Percentiles rank a stretch among this genome's conserved stretches.
phyloP scores from a whole-genome alignment of 2,888 invertebrate species.

The Lithosia quadra region DNA sequence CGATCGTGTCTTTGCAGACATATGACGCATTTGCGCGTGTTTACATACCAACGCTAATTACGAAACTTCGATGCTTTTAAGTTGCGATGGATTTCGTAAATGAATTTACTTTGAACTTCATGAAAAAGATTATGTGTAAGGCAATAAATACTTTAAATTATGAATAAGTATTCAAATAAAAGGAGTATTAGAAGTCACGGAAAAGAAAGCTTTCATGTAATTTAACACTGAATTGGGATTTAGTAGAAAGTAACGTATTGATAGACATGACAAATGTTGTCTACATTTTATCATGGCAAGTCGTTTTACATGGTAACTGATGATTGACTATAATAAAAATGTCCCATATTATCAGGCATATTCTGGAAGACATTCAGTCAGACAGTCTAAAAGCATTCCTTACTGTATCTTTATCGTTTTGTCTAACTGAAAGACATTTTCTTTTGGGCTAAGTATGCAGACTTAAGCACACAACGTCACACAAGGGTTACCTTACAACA shows the following conservation, averaged over 20 bases:
- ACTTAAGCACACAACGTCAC: conserved; percentile 17
- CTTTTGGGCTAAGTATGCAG: conserved; percentile 19
- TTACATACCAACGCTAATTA: conserved; percentile 64
- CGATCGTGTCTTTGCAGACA: conserved; percentile 75
- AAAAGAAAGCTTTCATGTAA: neutral
- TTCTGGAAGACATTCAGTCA: neutral
- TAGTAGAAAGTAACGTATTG: neutral
- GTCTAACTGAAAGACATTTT: neutral
- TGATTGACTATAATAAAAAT: neutral
- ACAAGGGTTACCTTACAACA: conserved; percentile 41
- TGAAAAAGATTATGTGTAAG: neutral
- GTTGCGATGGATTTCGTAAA: conserved; percentile 36
- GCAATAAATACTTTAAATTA: neutral
- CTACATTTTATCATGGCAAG: neutral
- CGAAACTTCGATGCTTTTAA: conserved; percentile 54
- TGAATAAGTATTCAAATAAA: neutral
- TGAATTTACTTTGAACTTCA: conserved; percentile 21
- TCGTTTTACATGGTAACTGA: neutral
- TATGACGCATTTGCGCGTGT: conserved; percentile 66
- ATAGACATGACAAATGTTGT: neutral
- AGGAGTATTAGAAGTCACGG: neutral
- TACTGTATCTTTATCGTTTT: neutral
- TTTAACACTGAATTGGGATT: neutral
- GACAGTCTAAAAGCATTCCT: neutral
- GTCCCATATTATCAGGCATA: neutral